Percentiles rank a stretch among this genome's conserved stretches.
Conservation (phyloP, 2,113 vertebrate genomes). For the Leucosticte australis region DNA sequence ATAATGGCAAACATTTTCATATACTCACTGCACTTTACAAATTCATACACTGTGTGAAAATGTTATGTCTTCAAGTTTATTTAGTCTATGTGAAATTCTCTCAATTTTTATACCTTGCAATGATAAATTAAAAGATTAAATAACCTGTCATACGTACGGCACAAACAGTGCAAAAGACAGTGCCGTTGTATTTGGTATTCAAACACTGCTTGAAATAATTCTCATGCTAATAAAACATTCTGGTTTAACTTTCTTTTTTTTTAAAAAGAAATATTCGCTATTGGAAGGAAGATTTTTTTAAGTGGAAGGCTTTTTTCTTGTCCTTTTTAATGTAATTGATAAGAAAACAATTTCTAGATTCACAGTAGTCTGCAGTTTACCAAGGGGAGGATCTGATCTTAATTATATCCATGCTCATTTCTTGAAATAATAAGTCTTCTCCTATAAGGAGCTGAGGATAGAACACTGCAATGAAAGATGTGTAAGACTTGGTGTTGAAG, state of each 20-base stretch:
- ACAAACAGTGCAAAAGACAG: neutral
- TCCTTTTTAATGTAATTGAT: neutral
- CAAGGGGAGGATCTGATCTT: neutral
- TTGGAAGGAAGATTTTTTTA: neutral
- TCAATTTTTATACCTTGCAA: neutral
- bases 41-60: neutral
- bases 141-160: neutral
- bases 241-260: neutral
- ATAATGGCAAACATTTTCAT: neutral
- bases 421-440: neutral
- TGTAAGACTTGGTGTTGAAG: neutral
- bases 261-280: neutral
- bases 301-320: neutral
- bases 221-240: neutral
- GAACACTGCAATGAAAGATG: neutral
- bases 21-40: neutral
- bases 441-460: neutral
- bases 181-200: neutral
- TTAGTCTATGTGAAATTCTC: neutral
- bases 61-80: neutral
- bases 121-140: neutral
- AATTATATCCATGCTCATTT: conserved; percentile 3
- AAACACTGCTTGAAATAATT: neutral
- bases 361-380: neutral
- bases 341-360: neutral